Evolutionary conservation across 2,113 vertebrate genomes (phyloP).

Genomic region (Clarias gariepinus): DNA sequence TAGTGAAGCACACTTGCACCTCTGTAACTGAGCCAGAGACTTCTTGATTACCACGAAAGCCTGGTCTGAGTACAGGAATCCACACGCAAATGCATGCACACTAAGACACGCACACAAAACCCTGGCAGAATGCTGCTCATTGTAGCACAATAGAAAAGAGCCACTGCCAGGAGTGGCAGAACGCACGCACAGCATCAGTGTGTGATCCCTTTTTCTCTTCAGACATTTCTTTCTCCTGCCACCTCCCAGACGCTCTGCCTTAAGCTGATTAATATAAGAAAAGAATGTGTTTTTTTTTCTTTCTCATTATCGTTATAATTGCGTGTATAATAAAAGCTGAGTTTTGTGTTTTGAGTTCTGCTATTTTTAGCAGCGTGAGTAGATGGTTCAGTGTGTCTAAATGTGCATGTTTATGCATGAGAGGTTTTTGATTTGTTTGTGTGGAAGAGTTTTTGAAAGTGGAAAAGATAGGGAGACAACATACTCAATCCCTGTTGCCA

Average conservation of each 20-base stretch:
- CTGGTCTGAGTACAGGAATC: conserved; percentile 15
- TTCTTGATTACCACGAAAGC: conserved; percentile 22
- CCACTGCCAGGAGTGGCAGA: conserved; percentile 1
- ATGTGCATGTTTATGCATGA: conserved; percentile 21
- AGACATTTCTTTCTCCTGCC: conserved; percentile 21
- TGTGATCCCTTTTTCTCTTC: conserved; percentile 38
- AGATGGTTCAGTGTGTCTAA: background rate
- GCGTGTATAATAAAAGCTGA: conserved; percentile 23
- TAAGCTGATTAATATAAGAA: conserved; percentile 53
- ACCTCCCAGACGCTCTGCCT: conserved; percentile 33
- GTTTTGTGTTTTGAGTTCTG: conserved; percentile 19
- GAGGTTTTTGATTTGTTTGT: conserved; percentile 21
- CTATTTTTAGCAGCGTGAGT: conserved; percentile 8
- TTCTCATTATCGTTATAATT: conserved; percentile 33
- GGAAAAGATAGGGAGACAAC: conserved; percentile 2
- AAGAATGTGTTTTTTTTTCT: conserved; percentile 34
- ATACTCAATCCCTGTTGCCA: background rate
- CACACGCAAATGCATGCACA: conserved; percentile 17
- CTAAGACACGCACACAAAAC: background rate
- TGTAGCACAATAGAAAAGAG: conserved; percentile 36
- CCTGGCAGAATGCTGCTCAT: conserved; percentile 32
- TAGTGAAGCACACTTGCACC: conserved; percentile 17
- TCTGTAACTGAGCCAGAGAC: conserved; percentile 24
- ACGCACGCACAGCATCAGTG: conserved; percentile 2
- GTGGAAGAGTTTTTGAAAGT: conserved; percentile 20